Percentiles rank a stretch among this genome's conserved stretches.
Conservation (phyloP, 2,797 vertebrate genomes). For the Ataeniobius toweri region DNA sequence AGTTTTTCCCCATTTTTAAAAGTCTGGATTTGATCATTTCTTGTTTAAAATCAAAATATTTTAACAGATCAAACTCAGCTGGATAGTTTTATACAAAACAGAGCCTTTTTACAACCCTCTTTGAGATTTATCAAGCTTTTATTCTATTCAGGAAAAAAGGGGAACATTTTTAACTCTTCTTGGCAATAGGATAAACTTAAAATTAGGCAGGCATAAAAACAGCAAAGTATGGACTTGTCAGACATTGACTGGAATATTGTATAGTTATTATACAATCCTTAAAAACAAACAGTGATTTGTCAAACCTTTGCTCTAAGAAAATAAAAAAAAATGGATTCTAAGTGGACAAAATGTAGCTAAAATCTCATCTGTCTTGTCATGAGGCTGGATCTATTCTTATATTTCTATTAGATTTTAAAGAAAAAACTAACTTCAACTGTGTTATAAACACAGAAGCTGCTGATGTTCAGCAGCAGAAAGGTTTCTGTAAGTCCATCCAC, state of each 20-base stretch:
- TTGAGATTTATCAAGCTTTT: background rate
- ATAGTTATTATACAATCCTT: background rate
- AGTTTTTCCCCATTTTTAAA: background rate
- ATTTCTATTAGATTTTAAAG: background rate
- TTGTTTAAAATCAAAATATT: background rate
- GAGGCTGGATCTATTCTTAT: background rate
- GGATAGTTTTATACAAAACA: background rate
- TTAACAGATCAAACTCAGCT: background rate
- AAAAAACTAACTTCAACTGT: background rate
- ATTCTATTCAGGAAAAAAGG: background rate
- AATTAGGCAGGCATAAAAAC: background rate
- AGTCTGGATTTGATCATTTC: background rate
- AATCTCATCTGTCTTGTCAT: background rate
- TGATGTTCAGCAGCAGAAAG: background rate
- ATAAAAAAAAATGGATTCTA: background rate
- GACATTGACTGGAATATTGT: no score
- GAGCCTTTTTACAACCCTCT: background rate
- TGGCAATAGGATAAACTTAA: background rate
- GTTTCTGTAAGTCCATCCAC: background rate
- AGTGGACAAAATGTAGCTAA: background rate
- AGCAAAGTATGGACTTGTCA: no score
- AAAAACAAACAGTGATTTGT: background rate
- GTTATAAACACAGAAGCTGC: background rate
- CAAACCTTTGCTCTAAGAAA: background rate
- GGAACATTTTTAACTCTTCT: background rate